Evolutionary conservation across 2,888 invertebrate genomes (phyloP).

Genomic region (Harpalus rufipes): DNA sequence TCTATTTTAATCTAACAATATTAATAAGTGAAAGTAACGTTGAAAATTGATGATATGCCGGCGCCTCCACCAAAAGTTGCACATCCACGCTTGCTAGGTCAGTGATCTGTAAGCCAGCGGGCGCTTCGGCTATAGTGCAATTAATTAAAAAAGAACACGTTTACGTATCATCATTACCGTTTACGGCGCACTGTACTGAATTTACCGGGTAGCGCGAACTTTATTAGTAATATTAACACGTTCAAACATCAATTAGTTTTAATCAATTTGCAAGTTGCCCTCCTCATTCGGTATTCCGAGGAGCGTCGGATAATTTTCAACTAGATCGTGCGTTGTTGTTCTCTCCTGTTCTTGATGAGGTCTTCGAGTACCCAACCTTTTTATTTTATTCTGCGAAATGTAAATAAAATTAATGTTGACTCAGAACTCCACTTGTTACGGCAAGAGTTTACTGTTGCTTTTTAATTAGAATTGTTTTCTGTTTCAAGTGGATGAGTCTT

Average conservation of each 20-base stretch:
- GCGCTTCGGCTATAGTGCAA: slow-evolving; percentile 49
- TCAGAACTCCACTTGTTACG: slow-evolving; percentile 12
- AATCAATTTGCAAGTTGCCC: slow-evolving; percentile 57
- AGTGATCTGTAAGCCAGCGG: slow-evolving; percentile 11
- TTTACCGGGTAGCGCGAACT: slow-evolving; percentile 51
- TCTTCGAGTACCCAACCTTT: slow-evolving; percentile 35
- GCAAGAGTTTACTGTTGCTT: slow-evolving; percentile 24
- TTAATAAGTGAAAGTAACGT: no score
- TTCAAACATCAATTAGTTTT: slow-evolving; percentile 63
- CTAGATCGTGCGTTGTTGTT: slow-evolving; percentile 39
- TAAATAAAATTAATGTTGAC: slow-evolving; percentile 51
- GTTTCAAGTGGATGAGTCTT: slow-evolving; percentile 16
- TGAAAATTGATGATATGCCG: background rate
- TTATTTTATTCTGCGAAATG: slow-evolving; percentile 46
- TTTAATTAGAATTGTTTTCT: slow-evolving; percentile 49
- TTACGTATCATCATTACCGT: slow-evolving; percentile 66
- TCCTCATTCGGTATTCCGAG: slow-evolving; percentile 38
- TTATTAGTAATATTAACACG: slow-evolving; percentile 65
- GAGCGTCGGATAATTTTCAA: slow-evolving; percentile 35
- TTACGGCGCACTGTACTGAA: slow-evolving; percentile 62
- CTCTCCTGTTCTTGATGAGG: slow-evolving; percentile 33
- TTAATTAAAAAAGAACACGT: slow-evolving; percentile 67
- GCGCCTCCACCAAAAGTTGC: slow-evolving; percentile 20
- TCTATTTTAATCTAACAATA: no score
- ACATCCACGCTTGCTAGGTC: background rate